Base-by-base conservation (phyloP, 2,888 invertebrate genomes). In the Rhagium mordax region DNA sequence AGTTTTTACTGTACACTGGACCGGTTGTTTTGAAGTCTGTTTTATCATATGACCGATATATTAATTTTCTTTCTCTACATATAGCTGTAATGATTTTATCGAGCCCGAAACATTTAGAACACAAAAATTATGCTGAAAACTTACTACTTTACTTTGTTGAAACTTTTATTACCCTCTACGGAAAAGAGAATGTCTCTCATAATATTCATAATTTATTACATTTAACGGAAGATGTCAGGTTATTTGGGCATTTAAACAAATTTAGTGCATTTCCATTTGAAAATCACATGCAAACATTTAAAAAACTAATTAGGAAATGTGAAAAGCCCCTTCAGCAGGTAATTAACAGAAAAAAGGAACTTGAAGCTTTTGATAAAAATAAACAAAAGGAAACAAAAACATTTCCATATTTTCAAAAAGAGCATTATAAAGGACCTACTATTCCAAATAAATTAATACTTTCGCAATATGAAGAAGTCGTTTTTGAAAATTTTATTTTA, bases 241-340 rank as follows among this genome's bases (percentile, higher is more conserved):
- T 3, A 3, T 59, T 59, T 71, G 71, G 71, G 13, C 6, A 47
- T 27, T 41, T 74, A 29, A 64, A 74, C 59, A 20, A 18, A 13
- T 72, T 72, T 29, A 64, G 64, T 64, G 62, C 68, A n/a, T 72
- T 67, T 49, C 41, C 49, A n/a, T 74, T 71, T 47, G 74, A 74
- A 57, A 71, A 74, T 57, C 61, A 68, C 48, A 51, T 74, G 57
- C 48, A 74, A 27, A 13, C 10, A 20, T 29, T 73, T 6, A 53
- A 47, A 61, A 70, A 64, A 70, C 4, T n/a, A 3, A 18, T 74
- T 3, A 33, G 70, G 2, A 74, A 70, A 70, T 10, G 8, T 24
- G 62, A 67, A 29, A 66, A 74, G 48, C 70, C 74, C 0, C 29
- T 74, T 21, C 55, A 60, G 16, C 74, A 74, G 59, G 62, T 74